These are phyloP conservation scores for cat (Felis catus) DNA, from an alignment of 2,113 vertebrate species.

Conservation along the genomic window DNA sequence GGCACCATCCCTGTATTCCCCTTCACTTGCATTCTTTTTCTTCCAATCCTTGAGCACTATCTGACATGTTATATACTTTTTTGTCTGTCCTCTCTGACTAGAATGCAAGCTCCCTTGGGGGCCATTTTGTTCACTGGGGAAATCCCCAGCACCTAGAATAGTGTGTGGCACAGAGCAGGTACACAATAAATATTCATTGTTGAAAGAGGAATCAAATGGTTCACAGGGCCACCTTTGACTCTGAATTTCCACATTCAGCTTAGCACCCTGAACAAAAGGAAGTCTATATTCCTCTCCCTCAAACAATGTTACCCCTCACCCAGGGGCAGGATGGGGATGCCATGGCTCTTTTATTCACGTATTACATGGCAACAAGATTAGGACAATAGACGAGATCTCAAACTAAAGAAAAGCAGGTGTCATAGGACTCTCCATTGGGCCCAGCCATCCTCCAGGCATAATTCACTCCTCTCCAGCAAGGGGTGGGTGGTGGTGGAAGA, in stretches of 20 bases:
- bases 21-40: background rate
- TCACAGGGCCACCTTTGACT: background rate
- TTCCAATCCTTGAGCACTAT: background rate
- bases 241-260: background rate
- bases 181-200: background rate
- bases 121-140: background rate
- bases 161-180: background rate
- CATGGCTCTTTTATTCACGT: background rate
- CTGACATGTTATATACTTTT: background rate
- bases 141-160: background rate
- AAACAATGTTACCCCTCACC: background rate
- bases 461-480: background rate
- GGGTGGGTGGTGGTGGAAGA: background rate
- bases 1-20: background rate
- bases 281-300: background rate
- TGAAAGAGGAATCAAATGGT: background rate
- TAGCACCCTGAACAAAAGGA: background rate
- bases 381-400: background rate
- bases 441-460: background rate
- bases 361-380: background rate
- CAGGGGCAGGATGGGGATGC: background rate
- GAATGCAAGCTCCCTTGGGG: background rate
- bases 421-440: background rate
- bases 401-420: background rate
- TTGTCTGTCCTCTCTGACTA: background rate